phyloP scores from a whole-genome alignment of 2,113 vertebrate genomes.

The Monopterus albus region DNA sequence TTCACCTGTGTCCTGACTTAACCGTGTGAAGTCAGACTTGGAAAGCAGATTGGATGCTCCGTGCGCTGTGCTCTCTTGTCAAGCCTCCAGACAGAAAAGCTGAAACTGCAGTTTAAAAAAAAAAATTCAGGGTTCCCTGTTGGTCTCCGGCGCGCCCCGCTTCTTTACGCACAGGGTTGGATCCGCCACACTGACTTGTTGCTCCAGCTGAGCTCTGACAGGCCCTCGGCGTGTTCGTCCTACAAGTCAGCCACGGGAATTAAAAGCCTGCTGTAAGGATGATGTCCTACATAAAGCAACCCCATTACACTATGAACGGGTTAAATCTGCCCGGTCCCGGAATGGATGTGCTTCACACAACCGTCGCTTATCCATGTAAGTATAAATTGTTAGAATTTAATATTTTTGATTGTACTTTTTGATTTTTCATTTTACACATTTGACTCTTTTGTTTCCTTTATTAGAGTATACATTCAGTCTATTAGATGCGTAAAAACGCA shows the following conservation, averaged over 20 bases:
- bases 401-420: neutral
- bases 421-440: neutral
- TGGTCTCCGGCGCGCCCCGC: conserved; percentile 23
- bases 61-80: conserved; percentile 11
- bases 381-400: conserved; percentile 9
- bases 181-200: conserved; percentile 25
- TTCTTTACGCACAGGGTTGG: conserved; percentile 19
- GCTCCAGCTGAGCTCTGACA: conserved; percentile 35
- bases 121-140: neutral
- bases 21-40: neutral
- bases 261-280: conserved; percentile 77
- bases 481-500: conserved; percentile 43
- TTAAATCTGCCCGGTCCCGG: conserved; percentile 83
- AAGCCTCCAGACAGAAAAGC: conserved; percentile 17
- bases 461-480: accelerated
- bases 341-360: conserved; percentile 87
- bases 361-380: conserved; percentile 88
- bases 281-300: conserved; percentile 91
- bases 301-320: conserved; percentile 88
- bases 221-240: conserved; percentile 57
- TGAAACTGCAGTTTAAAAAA: neutral
- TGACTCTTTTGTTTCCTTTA: neutral
- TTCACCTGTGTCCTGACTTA: conserved; percentile 54
- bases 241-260: conserved; percentile 61
- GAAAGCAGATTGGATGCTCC: conserved; percentile 16